Percentiles rank a stretch among this genome's conserved stretches.
These are phyloP conservation scores for Camponotus floridanus DNA, from an alignment of 1,140 invertebrate genomes.

Conservation along the genomic window DNA sequence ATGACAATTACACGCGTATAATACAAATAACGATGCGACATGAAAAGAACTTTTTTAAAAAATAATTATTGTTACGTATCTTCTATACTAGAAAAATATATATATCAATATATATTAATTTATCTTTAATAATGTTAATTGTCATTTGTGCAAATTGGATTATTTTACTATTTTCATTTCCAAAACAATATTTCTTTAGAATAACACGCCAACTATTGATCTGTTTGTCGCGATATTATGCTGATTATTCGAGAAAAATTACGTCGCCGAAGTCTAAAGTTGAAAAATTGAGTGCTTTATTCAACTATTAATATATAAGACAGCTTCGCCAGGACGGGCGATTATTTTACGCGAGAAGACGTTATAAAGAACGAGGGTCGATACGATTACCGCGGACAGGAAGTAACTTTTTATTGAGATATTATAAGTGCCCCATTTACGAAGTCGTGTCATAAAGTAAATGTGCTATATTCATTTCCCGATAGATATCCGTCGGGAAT, in stretches of 20 bases:
- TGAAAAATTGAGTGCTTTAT: slow-evolving; percentile 55
- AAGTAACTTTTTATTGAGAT: slow-evolving; percentile 49
- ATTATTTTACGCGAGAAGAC: slow-evolving; percentile 39
- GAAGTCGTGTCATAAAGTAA: slow-evolving; percentile 38
- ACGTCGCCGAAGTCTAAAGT: slow-evolving; percentile 1
- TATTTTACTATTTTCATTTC: not conserved
- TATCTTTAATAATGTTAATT: not conserved
- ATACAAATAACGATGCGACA: not conserved
- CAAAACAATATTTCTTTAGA: not conserved
- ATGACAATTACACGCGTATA: not conserved
- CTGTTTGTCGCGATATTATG: not conserved
- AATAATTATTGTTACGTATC: no score
- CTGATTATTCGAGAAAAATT: slow-evolving; percentile 47
- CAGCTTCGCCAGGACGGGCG: not conserved
- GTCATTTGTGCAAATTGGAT: not conserved
- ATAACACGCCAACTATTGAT: slow-evolving; percentile 7
- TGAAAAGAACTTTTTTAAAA: no score
- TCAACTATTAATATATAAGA: slow-evolving; percentile 61
- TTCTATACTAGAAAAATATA: not conserved
- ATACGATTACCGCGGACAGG: slow-evolving; percentile 32
- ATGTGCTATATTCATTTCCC: slow-evolving; percentile 52
- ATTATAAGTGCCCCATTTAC: slow-evolving; percentile 51
- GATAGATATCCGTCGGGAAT: slow-evolving; percentile 12
- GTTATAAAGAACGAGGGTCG: slow-evolving; percentile 32
- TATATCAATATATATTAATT: not conserved